Conservation (phyloP, 2,113 vertebrate species). For the Riparia riparia region DNA sequence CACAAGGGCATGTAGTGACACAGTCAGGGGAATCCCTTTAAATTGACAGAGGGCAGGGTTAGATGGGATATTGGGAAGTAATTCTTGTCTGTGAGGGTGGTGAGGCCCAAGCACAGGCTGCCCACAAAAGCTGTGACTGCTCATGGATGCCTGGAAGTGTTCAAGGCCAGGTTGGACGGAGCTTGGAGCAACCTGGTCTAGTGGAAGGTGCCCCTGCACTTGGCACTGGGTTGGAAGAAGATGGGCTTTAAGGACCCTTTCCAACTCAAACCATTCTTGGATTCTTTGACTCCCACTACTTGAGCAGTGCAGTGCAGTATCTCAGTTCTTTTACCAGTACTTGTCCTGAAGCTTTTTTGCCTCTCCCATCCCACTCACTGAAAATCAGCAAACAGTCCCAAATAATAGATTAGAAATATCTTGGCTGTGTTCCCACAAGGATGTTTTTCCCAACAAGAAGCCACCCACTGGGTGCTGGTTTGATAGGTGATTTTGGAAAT, state of each 20-base stretch:
- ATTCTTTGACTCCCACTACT: neutral
- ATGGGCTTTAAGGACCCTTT: neutral
- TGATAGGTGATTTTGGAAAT: neutral
- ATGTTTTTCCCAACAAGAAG: neutral
- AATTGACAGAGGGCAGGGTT: neutral
- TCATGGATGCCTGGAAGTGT: neutral
- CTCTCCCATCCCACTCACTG: neutral
- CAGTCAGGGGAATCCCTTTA: neutral
- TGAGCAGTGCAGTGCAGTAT: neutral
- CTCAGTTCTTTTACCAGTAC: neutral
- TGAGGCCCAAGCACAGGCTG: neutral
- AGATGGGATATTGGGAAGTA: too few relatives aligned
- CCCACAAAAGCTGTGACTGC: neutral
- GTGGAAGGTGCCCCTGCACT: neutral
- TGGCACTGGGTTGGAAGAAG: neutral
- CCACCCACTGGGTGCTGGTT: accelerated
- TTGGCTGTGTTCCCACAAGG: neutral
- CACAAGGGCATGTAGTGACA: neutral
- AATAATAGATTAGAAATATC: neutral
- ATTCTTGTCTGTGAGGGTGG: neutral
- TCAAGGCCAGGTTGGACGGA: neutral
- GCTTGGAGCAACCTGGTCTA: neutral
- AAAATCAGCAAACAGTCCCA: neutral
- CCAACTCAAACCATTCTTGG: neutral
- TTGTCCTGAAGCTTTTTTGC: neutral